These are phyloP conservation scores for Zenarchopterus dispar DNA, from an alignment of 2,797 vertebrate species.

Conservation along the genomic window DNA sequence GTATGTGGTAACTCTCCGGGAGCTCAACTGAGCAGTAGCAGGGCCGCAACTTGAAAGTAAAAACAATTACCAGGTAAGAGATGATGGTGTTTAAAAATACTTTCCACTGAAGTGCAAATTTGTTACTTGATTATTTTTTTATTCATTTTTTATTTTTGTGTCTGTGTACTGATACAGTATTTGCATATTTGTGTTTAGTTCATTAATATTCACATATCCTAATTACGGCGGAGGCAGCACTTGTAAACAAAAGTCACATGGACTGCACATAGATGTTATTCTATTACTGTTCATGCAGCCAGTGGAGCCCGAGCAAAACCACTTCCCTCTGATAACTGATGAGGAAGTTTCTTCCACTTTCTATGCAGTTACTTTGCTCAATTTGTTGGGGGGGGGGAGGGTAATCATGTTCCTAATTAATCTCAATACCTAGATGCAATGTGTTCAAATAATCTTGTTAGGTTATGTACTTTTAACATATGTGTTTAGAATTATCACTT, in stretches of 20 bases:
- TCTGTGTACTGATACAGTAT: constrained; percentile 2
- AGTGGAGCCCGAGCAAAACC: constrained; percentile 9
- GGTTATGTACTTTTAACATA: no score
- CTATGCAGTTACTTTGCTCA: neutral
- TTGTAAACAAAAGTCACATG: constrained; percentile 38
- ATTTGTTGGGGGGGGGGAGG: neutral
- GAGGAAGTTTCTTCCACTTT: no score
- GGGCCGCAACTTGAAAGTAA: constrained; percentile 15
- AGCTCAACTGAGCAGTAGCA: constrained; percentile 5
- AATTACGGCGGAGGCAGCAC: constrained; percentile 22
- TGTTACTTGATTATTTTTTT: constrained; percentile 31
- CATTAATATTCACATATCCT: constrained; percentile 30
- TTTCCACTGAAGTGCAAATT: constrained; percentile 54
- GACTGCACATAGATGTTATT: constrained; percentile 23
- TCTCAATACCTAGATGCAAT: neutral
- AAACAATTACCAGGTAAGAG: constrained; percentile 48
- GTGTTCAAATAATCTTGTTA: no score
- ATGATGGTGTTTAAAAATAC: constrained; percentile 30
- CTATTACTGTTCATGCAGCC: constrained; percentile 12
- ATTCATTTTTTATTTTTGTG: constrained; percentile 1
- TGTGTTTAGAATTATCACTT: no score
- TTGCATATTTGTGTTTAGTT: constrained; percentile 37
- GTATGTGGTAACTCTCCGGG: constrained; percentile 14
- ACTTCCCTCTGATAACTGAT: constrained; percentile 9
- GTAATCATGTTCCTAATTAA: neutral